Conservation (phyloP, 2,797 vertebrate species). For the Menidia menidia region DNA sequence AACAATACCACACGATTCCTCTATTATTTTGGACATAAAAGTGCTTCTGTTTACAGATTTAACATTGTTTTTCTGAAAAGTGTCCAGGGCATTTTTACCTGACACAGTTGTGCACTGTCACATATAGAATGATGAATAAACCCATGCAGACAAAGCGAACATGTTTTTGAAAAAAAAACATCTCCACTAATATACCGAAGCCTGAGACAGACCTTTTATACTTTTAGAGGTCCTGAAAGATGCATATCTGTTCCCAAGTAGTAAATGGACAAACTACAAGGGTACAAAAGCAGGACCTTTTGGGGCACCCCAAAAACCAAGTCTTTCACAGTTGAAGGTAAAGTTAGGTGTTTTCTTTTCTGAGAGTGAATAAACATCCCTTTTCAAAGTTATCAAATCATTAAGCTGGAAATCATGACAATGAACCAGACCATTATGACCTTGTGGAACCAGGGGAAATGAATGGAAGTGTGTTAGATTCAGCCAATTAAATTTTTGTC, state of each 20-base stretch:
- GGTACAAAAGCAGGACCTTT: too few species aligned
- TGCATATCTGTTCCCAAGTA: too few species aligned
- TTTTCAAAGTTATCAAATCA: neutral
- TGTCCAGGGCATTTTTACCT: conserved; percentile 5
- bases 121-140: neutral
- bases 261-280: too few species aligned
- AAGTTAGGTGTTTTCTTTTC: too few species aligned
- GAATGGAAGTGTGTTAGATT: neutral
- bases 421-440: neutral
- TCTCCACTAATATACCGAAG: too few species aligned
- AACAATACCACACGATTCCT: conserved; percentile 12
- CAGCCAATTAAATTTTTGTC: neutral
- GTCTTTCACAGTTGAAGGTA: too few species aligned
- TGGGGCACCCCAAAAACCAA: too few species aligned
- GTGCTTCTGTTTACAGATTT: conserved; percentile 31
- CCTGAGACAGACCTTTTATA: too few species aligned
- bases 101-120: conserved; percentile 6
- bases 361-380: neutral
- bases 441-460: neutral
- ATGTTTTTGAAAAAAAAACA: neutral
- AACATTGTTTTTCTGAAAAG: conserved; percentile 26
- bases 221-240: too few species aligned
- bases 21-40: conserved; percentile 37
- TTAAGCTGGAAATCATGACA: neutral
- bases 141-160: neutral